phyloP scores from a whole-genome alignment of 1,140 invertebrate species.

The Apis laboriosa region DNA sequence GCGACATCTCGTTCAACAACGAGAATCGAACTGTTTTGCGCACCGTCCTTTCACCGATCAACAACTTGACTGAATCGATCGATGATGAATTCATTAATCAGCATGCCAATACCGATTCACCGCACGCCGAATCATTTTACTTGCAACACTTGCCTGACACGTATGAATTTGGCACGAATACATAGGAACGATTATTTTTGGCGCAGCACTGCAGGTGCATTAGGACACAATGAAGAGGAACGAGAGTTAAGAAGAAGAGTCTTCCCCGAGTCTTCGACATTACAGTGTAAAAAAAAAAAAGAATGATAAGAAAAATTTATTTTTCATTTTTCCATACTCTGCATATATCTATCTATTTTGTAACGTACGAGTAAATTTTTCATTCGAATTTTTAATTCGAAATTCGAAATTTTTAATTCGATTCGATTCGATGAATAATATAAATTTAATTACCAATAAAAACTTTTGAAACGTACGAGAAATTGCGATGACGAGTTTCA shows the following conservation, averaged over 20 bases:
- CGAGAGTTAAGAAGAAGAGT: not conserved
- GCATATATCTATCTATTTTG: too few relatives aligned
- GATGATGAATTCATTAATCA: conserved; percentile 30
- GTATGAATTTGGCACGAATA: conserved; percentile 57
- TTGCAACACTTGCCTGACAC: conserved; percentile 44
- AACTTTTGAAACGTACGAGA: too few relatives aligned
- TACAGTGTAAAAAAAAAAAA: conserved; percentile 7
- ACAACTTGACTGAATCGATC: not conserved
- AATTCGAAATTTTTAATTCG: too few relatives aligned
- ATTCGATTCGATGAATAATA: too few relatives aligned
- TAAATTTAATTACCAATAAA: too few relatives aligned
- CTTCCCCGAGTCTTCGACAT: not conserved
- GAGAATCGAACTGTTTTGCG: not conserved
- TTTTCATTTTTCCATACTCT: too few relatives aligned
- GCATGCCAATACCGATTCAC: conserved; percentile 25
- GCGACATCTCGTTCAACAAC: not conserved
- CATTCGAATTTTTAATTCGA: too few relatives aligned
- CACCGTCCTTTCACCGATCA: not conserved
- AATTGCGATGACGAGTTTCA: too few relatives aligned
- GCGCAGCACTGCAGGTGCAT: conserved; percentile 37
- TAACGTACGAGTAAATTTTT: too few relatives aligned
- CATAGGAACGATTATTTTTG: conserved; percentile 58
- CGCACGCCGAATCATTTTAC: conserved; percentile 15
- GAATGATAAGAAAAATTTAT: not conserved
- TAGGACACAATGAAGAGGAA: conserved; percentile 39